Evolutionary conservation across 2,113 vertebrate genomes (phyloP).

Genomic region (Fulmarus glacialis): DNA sequence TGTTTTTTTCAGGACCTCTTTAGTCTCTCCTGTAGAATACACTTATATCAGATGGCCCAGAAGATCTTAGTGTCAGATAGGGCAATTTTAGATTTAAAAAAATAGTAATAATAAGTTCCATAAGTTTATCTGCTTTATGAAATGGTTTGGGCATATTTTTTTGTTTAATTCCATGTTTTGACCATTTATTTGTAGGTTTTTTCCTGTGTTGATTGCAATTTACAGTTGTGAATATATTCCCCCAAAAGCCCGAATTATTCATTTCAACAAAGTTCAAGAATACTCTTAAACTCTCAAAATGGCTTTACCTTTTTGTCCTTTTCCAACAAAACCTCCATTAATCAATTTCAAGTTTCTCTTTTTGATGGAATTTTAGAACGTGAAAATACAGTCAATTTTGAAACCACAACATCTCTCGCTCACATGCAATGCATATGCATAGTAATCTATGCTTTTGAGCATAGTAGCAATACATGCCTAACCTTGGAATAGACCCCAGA

Average conservation of each 20-base stretch:
- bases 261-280: not conserved
- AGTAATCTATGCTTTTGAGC: not conserved
- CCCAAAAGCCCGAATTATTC: not conserved
- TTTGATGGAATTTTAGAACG: not conserved
- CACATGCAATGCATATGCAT: not conserved
- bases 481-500: not conserved
- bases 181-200: not conserved
- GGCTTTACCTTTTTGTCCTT: not conserved
- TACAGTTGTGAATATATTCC: conserved; percentile 7
- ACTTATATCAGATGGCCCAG: not conserved
- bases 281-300: not conserved
- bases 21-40: not conserved
- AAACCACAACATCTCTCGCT: not conserved
- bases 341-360: not conserved
- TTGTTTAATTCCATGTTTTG: not conserved
- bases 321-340: not conserved
- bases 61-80: not conserved
- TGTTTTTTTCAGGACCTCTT: not conserved
- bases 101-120: not conserved
- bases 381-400: not conserved
- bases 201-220: not conserved
- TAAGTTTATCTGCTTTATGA: conserved; percentile 3
- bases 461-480: not conserved
- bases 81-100: not conserved
- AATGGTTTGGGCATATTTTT: not conserved